A percentile compares a stretch with the other conserved stretches of the same genome.
phyloP scores from a whole-genome alignment of 2,797 vertebrate species.

The Chloroceryle inda region DNA sequence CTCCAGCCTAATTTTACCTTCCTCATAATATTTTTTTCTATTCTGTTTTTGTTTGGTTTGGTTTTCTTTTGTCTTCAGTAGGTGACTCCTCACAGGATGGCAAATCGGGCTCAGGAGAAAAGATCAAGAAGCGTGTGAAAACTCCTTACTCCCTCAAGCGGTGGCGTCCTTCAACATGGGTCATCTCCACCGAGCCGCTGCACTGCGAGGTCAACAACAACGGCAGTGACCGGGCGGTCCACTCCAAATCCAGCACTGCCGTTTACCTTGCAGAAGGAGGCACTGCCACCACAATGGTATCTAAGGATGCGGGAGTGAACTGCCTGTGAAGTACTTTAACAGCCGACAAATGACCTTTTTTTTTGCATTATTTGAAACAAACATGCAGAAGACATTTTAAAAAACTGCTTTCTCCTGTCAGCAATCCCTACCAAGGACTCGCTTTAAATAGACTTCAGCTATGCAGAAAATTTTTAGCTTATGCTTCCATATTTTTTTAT shows the following conservation, averaged over 20 bases:
- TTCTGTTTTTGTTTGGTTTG: neutral
- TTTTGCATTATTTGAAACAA: conserved; percentile 77
- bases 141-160: conserved; percentile 97
- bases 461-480: conserved; percentile 93
- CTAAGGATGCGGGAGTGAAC: conserved; percentile 89
- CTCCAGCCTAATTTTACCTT: neutral
- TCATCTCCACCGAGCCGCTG: conserved; percentile 92
- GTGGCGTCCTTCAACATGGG: conserved; percentile 98
- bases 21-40: conserved; percentile 18
- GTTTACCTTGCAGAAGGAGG: conserved; percentile 91
- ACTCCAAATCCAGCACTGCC: conserved; percentile 93
- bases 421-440: conserved; percentile 84
- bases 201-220: conserved; percentile 91
- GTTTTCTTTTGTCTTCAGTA: conserved; percentile 52
- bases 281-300: conserved; percentile 85
- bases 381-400: conserved; percentile 76
- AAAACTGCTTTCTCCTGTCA: conserved; percentile 82
- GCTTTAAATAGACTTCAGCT: conserved; percentile 97
- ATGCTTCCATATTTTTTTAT: conserved; percentile 88
- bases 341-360: conserved; percentile 67
- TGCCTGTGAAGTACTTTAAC: conserved; percentile 87
- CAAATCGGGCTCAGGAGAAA: conserved; percentile 90
- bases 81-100: conserved; percentile 87
- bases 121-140: conserved; percentile 98
- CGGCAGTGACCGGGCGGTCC: conserved; percentile 71